Evolutionary conservation across 35 echinoderm and acorn worm species (phyloP).

Genomic region (Amphiura filiformis): DNA sequence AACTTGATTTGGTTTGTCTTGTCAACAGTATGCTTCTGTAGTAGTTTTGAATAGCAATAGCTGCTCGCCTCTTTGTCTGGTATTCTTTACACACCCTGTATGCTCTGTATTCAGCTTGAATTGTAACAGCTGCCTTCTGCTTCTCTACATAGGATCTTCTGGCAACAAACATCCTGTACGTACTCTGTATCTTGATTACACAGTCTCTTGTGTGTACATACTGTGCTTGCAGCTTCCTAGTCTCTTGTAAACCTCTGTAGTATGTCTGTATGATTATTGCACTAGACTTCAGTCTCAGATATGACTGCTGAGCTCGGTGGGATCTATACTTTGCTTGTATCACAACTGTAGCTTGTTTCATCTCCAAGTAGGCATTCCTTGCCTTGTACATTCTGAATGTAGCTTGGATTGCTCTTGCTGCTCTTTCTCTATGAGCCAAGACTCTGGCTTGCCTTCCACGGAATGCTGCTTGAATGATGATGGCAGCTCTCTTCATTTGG

Average conservation of each 20-base stretch:
- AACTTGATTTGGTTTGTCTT: neutral
- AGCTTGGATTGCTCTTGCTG: conserved; percentile 31
- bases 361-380: conserved; percentile 19
- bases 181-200: conserved; percentile 59
- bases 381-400: conserved; percentile 17
- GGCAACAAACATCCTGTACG: neutral
- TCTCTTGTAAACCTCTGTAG: conserved; percentile 29
- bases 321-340: conserved; percentile 32
- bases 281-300: conserved; percentile 5
- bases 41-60: conserved; percentile 39
- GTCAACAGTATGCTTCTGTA: conserved; percentile 63
- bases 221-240: conserved; percentile 37
- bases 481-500: conserved; percentile 37
- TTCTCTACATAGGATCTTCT: conserved; percentile 2
- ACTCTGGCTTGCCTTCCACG: conserved; percentile 2
- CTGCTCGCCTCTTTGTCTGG: conserved; percentile 21
- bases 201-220: conserved; percentile 9
- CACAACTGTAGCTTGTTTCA: conserved; percentile 6
- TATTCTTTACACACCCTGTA: conserved; percentile 42
- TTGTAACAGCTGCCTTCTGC: conserved; percentile 26
- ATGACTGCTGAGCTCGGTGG: neutral
- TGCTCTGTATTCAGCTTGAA: conserved; percentile 53
- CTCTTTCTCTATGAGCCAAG: neutral
- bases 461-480: conserved; percentile 30
- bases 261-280: conserved; percentile 36